Evolutionary conservation across 1,140 invertebrate genomes (phyloP), one percentile per base, ranked within the genome.

Genomic region (Diabrotica virgifera): DNA sequence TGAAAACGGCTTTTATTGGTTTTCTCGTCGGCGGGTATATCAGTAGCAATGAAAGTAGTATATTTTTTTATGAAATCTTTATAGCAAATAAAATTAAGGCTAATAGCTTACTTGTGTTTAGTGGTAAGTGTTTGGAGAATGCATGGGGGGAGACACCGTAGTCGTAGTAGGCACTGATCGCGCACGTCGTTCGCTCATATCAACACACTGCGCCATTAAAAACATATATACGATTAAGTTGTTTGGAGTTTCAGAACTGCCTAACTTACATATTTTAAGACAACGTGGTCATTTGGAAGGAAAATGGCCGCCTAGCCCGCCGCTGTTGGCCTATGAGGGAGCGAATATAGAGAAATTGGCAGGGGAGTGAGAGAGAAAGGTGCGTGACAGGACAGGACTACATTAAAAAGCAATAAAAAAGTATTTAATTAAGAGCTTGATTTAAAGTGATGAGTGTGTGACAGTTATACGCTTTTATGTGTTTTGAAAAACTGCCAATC

Each of bases 241-340:
- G 68, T 70, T 67, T 50, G 56, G 57, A 54, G 61, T 58, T 52
- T 67, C 65, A 67, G 64, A 38, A 59, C 70, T 54, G 64, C 59
- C 61, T 65, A 65, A 65, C 70, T 69, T 57, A 69, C 62, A 69
- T 67, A 67, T 72, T 72, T 70, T 63, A 67, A 70, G 51, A 63
- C 63, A 64, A 12, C 63, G 64, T 66, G 59, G 54, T 66, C 52
- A 46, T 46, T 60, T 59, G 51, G 36, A 54, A 54, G 9, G 9
- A 46, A 46, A 46, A 46, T 46, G 40, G 40, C 40, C 40, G 40
- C 40, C 40, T 8, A 8, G 8, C 8, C 40, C 40, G 40, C 40
- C n/a, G 40, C n/a, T 46, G 8, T 8, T 46, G n/a, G n/a, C n/a
- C 40, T 46, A 8, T n/a, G n/a, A 10, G 40, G 6, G 40, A 46